A percentile compares a stretch with the other conserved stretches of the same genome.
Conservation (phyloP, 2,888 invertebrate genomes). For the Myopa testacea region DNA sequence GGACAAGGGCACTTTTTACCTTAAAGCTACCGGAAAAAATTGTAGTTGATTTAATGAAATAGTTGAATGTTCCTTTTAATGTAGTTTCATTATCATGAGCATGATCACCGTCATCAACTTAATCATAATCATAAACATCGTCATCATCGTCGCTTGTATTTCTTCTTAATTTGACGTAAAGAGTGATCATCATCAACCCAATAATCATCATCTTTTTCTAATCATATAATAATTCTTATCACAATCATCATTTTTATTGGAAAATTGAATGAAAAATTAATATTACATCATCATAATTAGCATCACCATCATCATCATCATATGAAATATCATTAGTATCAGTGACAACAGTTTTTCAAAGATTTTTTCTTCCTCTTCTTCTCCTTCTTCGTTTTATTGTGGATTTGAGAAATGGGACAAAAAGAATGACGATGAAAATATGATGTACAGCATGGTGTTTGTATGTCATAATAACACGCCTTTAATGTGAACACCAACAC, state of each 20-base stretch:
- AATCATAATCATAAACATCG: neutral
- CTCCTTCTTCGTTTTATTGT: neutral
- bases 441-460: neutral
- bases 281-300: too few species aligned
- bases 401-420: neutral
- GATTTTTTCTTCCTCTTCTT: neutral
- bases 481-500: neutral
- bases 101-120: neutral
- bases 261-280: too few species aligned
- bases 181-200: too few species aligned
- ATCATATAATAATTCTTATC: too few species aligned
- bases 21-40: too few species aligned
- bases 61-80: too few species aligned
- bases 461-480: slow-evolving; percentile 21
- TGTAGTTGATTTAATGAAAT: too few species aligned
- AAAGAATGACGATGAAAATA: neutral
- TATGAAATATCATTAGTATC: neutral
- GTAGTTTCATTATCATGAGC: too few species aligned
- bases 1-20: too few species aligned
- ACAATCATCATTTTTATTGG: too few species aligned
- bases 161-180: too few species aligned
- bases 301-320: neutral
- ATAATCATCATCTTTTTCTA: too few species aligned
- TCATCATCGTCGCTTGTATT: neutral
- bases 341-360: neutral